Evolutionary conservation across 2,888 invertebrate species (phyloP), one percentile per base, ranked within the genome.

Genomic region (Therioaphis trifolii): DNA sequence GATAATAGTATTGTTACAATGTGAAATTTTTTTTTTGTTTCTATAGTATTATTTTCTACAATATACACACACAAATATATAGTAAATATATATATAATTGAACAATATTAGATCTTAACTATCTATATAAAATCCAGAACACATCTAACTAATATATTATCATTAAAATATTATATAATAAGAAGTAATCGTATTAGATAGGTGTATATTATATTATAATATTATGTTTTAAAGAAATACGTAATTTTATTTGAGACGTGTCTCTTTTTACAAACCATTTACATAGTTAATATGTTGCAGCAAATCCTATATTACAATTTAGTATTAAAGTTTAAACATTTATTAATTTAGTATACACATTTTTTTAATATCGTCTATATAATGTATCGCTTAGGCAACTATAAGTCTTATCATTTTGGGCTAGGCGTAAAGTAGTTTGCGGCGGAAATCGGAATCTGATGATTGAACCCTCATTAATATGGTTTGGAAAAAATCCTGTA

Each of bases 371-470:
- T 63, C 18, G 18, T 63, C 29, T 63, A 63, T 29, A 63, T 68
- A 68, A 43, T 11, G 18, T 46, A 61, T 72, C 35, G 35, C 82
- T 82, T 82, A 74, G 74, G 63, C 72, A 82, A 61, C 72, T 74
- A 82, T 82, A 74, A 82, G 82, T 82, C 82, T 82, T 74, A 82
- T 82, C 11, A 74, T 66, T 82, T 82, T 82, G 82, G 82, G 82
- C 40, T 82, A 82, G 82, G 82, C 82, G 61, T 74, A 63, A 82
- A 82, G 35, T 82, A 82, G 82, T 82, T 74, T 82, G 49, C 63
- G 82, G 82, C 82, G 74, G 82, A 82, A 80, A 74, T 72, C 21
- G 24, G 18, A 82, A 69, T 78, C 21, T n/a, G n/a, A n/a, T n/a
- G n/a, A n/a, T n/a, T n/a, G 61, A 76, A 76, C 46, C 14, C 11